phyloP scores from a whole-genome alignment of 2,888 invertebrate species.

The Aethes cnicana region DNA sequence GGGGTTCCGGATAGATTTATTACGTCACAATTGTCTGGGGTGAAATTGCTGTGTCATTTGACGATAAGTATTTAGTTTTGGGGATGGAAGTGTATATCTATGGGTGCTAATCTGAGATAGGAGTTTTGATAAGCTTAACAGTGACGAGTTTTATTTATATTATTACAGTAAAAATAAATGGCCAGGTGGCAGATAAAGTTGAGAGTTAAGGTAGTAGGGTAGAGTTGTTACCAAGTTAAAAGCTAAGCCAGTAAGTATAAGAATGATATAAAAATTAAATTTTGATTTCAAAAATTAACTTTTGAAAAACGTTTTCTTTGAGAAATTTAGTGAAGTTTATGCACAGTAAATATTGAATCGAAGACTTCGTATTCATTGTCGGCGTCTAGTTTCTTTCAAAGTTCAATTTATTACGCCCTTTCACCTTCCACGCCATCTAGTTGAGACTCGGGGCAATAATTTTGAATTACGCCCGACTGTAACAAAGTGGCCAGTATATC shows the following conservation, averaged over 20 bases:
- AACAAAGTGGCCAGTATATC: conserved; percentile 26
- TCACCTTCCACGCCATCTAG: conserved; percentile 2
- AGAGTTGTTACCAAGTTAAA: too few relatives aligned
- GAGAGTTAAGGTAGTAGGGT: neutral
- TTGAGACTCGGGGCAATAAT: conserved; percentile 23
- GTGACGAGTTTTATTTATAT: neutral
- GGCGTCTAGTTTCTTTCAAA: too few relatives aligned
- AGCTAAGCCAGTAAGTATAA: too few relatives aligned
- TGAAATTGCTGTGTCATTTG: conserved; percentile 38
- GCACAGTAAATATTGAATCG: too few relatives aligned
- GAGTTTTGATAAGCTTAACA: conserved; percentile 16
- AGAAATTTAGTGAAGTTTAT: too few relatives aligned
- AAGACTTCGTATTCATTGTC: too few relatives aligned
- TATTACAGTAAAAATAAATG: neutral
- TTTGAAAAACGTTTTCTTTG: too few relatives aligned
- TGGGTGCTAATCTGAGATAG: conserved; percentile 9
- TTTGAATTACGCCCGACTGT: conserved; percentile 18
- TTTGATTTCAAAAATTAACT: too few relatives aligned
- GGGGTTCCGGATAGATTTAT: conserved; percentile 63
- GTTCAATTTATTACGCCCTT: conserved; percentile 7
- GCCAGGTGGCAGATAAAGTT: neutral
- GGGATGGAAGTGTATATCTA: conserved; percentile 19
- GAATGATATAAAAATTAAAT: too few relatives aligned
- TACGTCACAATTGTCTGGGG: conserved; percentile 43
- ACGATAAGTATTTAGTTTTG: conserved; percentile 26